Evolutionary conservation across 1,140 invertebrate species (phyloP).

Genomic region (Drosophila setifemur): DNA sequence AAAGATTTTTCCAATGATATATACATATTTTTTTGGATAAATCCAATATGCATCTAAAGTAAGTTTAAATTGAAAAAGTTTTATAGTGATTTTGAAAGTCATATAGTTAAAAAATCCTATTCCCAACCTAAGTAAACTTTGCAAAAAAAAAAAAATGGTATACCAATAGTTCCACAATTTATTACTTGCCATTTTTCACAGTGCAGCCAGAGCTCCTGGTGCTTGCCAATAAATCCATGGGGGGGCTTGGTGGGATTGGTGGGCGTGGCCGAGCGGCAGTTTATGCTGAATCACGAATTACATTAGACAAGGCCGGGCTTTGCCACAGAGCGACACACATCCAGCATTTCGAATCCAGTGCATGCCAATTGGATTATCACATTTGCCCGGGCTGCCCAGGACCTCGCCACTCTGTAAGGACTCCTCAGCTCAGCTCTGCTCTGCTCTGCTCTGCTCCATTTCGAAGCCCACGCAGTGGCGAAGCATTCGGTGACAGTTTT

Average conservation of each 20-base stretch:
- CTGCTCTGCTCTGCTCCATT: constrained; percentile 6
- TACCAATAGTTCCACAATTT: too few species aligned
- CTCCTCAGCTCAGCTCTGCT: too few species aligned
- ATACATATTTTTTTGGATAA: too few species aligned
- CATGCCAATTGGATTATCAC: constrained; percentile 76
- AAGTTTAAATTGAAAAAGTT: too few species aligned
- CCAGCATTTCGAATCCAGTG: neutral
- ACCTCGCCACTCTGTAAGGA: too few species aligned
- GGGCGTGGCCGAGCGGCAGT: constrained; percentile 40
- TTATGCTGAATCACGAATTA: constrained; percentile 81
- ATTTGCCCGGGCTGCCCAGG: constrained; percentile 15
- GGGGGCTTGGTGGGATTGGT: neutral
- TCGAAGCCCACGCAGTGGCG: neutral
- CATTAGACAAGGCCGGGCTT: constrained; percentile 64
- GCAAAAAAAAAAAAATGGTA: too few species aligned
- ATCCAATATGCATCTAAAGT: too few species aligned
- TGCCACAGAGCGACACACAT: constrained; percentile 9
- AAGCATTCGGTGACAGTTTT: constrained; percentile 52
- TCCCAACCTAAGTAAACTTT: too few species aligned
- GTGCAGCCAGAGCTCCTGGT: constrained; percentile 9
- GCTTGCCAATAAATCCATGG: constrained; percentile 61
- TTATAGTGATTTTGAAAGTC: too few species aligned
- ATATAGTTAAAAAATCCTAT: too few species aligned
- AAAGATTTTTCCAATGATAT: too few species aligned
- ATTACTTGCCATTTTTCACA: neutral